Base-by-base conservation (phyloP, 2,888 invertebrate species). In the Glaucopsyche alexis region DNA sequence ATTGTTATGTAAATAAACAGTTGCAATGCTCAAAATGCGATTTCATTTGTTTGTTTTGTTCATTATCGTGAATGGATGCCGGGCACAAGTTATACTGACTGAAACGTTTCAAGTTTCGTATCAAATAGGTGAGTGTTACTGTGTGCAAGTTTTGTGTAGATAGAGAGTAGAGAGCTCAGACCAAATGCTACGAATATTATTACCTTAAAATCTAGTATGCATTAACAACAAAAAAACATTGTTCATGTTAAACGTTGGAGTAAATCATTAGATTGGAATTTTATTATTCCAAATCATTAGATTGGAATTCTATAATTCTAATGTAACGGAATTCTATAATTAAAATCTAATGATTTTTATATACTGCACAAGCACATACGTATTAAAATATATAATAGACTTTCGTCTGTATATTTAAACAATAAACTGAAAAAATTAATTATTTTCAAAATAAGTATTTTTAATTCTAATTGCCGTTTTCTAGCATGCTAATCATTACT, bases 111-210 rank as follows among this genome's bases (percentile, higher is more conserved):
- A 84, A 72, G 77, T 84, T 72, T 81, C 85, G 3, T 89, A 85
- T 76, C 83, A 89, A 81, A 84, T 90, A 77, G 90, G 90, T 90
- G 75, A 84, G 86, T 82, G 42, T 66, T 19, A 38, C 66, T 72
- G 9, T 52, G 8, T 42, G 6, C 42, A 16, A 42, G 8, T 40
- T 40, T 16, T 66, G 13, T 38, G 6, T 40, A 55, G 13, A 14
- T 8, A 14, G 3, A 42, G 13, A 14, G 6, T 40, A 55, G 13
- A 14, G n/a, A 14, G 3, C 42, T n/a, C 42, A 11, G 55, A 19
- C 55, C 16, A 19, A 19, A 3, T 8, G 7, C 2, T 52, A 52
- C 2, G 0, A 7, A 50, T n/a, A n/a, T 7, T n/a, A 4, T 42
- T 50, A 50, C n/a, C 0, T 14, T 49, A 14, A 49, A 29, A 1